Conservation (phyloP, 1,140 invertebrate genomes). For the Drosophila kepulauana region DNA sequence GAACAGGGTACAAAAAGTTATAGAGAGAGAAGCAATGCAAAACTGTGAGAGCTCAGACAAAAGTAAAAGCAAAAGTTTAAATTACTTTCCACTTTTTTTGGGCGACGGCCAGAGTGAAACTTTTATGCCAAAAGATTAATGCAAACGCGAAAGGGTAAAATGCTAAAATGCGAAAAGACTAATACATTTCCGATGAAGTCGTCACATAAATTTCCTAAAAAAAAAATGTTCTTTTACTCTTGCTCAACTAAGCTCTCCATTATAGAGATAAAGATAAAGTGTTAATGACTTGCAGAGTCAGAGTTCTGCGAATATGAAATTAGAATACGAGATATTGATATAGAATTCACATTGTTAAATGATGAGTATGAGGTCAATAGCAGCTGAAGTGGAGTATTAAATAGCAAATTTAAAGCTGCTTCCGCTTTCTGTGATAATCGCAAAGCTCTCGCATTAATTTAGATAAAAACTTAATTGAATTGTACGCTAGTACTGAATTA, state of each 20-base stretch:
- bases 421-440: not conserved
- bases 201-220: constrained; percentile 38
- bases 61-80: constrained; percentile 78
- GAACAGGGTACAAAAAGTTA: constrained; percentile 21
- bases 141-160: constrained; percentile 50
- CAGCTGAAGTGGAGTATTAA: not conserved
- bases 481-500: constrained; percentile 7
- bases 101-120: constrained; percentile 55
- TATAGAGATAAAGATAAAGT: constrained; percentile 21
- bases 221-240: constrained; percentile 15
- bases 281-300: not conserved
- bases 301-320: not conserved
- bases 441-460: not conserved
- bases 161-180: constrained; percentile 31
- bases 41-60: constrained; percentile 36
- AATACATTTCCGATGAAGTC: constrained; percentile 54
- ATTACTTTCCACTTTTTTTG: constrained; percentile 69
- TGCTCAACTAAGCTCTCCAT: constrained; percentile 24
- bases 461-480: not conserved
- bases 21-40: constrained; percentile 13
- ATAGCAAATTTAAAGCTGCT: not conserved
- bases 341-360: not conserved
- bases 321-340: not conserved
- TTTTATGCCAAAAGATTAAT: constrained; percentile 62
- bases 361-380: not conserved